These are phyloP conservation scores for Palythoa caribaeorum DNA, from an alignment of 92 coral and sea anemone species.

Conservation along the genomic window DNA sequence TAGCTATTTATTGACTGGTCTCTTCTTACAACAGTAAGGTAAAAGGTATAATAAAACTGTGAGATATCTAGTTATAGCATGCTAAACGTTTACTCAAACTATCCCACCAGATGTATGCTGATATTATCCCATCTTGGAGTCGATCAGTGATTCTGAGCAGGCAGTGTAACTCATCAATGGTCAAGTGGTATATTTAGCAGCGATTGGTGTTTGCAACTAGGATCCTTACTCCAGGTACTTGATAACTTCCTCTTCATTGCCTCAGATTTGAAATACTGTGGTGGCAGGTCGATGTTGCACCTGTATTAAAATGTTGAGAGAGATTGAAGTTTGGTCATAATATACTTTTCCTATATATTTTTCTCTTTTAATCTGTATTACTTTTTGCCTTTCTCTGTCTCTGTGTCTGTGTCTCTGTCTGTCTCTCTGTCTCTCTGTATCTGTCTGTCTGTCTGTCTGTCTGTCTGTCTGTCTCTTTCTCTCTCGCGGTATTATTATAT, in stretches of 20 bases:
- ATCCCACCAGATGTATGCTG: conserved; percentile 22
- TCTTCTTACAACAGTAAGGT: neutral
- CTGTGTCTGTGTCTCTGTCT: no score
- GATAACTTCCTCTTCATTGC: neutral
- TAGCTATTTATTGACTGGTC: no score
- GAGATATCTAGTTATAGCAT: neutral
- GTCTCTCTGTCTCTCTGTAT: no score
- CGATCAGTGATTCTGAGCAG: neutral
- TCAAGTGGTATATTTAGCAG: neutral
- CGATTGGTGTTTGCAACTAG: neutral
- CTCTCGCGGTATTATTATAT: neutral
- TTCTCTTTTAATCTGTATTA: neutral
- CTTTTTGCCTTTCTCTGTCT: no score
- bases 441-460: no score
- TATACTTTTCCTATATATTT: neutral
- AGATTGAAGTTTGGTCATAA: neutral
- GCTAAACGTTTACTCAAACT: neutral
- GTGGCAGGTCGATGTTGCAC: conserved; percentile 5
- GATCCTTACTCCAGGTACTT: conserved; percentile 3
- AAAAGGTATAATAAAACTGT: neutral
- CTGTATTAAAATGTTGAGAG: neutral
- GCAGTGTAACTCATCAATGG: conserved; percentile 11
- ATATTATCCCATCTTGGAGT: conserved; percentile 3
- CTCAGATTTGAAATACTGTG: neutral
- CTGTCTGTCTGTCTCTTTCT: neutral